phyloP scores from a whole-genome alignment of 2,888 invertebrate genomes.

The Scaptomyza reducta region DNA sequence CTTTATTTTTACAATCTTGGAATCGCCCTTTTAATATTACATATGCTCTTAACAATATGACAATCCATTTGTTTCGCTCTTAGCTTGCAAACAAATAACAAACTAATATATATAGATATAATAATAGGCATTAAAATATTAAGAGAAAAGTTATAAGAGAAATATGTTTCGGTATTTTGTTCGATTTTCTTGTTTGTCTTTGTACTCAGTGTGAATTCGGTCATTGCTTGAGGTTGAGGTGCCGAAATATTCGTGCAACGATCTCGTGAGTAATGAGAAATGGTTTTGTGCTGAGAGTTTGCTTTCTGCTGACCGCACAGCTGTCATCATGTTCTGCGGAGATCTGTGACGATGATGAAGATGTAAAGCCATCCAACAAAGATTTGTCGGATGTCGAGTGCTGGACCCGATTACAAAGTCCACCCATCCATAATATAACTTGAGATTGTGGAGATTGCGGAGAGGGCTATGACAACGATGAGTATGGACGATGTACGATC shows the following conservation, averaged over 20 bases:
- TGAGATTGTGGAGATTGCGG: background rate
- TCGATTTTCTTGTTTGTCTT: background rate
- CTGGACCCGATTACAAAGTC: background rate
- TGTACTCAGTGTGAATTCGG: background rate
- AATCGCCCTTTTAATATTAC: too few relatives aligned
- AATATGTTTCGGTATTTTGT: too few relatives aligned
- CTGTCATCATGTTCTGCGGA: background rate
- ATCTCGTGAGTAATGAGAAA: background rate
- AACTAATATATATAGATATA: too few relatives aligned
- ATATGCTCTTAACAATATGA: too few relatives aligned
- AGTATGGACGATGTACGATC: background rate
- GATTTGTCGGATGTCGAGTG: background rate
- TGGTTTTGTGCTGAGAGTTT: background rate
- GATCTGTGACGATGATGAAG: constrained; percentile 1
- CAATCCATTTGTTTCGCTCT: too few relatives aligned
- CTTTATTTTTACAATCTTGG: too few relatives aligned
- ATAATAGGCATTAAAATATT: too few relatives aligned
- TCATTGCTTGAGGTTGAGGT: background rate
- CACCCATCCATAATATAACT: background rate
- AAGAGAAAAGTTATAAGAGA: too few relatives aligned
- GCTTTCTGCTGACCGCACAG: background rate
- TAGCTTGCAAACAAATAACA: too few relatives aligned
- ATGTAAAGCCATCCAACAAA: background rate
- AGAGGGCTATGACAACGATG: background rate
- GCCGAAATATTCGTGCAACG: background rate